A percentile compares a stretch with the other conserved stretches of the same genome.
Conservation (phyloP, 2,888 invertebrate genomes). For the Hirudinaria manillensis region DNA sequence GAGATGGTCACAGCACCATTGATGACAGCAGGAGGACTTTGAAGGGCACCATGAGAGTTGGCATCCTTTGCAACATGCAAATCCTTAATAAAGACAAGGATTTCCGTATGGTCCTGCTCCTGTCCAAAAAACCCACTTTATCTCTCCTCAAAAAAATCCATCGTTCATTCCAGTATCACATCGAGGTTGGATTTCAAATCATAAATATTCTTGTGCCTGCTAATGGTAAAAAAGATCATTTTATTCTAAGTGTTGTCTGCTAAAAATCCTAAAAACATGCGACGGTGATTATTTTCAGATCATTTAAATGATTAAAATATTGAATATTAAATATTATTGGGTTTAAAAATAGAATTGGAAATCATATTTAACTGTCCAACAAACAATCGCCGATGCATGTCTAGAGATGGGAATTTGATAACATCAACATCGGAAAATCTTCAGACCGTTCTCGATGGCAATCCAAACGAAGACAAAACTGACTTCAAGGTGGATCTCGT, state of each 20-base stretch:
- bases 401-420: too few relatives aligned
- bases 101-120: constrained; percentile 86
- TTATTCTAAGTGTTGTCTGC: too few relatives aligned
- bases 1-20: neutral
- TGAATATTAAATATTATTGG: too few relatives aligned
- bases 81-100: constrained; percentile 79
- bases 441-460: neutral
- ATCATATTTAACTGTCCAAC: too few relatives aligned
- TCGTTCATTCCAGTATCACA: constrained; percentile 72
- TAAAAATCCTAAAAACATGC: too few relatives aligned
- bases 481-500: constrained; percentile 77
- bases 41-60: constrained; percentile 94
- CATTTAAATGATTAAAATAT: too few relatives aligned
- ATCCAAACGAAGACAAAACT: neutral
- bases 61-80: constrained; percentile 80
- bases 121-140: constrained; percentile 83
- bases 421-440: neutral
- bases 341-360: too few relatives aligned
- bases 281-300: too few relatives aligned
- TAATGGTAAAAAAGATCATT: neutral
- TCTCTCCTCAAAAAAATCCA: constrained; percentile 80
- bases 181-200: constrained; percentile 50
- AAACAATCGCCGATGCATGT: too few relatives aligned
- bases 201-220: neutral
- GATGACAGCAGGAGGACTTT: constrained; percentile 56